Percentiles rank a stretch among this genome's conserved stretches.
Evolutionary conservation across 2,797 vertebrate genomes (phyloP).

Genomic region (Decapterus maruadsi): DNA sequence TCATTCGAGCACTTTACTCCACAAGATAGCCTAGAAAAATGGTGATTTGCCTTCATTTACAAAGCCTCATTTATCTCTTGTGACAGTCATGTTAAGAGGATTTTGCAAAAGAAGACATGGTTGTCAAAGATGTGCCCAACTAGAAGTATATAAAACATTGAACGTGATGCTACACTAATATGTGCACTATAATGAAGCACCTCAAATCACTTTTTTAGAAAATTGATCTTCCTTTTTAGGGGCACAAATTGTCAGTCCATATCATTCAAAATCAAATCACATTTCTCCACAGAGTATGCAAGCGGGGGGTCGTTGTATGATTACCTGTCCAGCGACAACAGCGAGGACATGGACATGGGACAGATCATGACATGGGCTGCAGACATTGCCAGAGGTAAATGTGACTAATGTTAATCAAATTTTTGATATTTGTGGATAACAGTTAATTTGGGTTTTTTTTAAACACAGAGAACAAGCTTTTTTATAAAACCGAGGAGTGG

Average conservation of each 20-base stretch:
- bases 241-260: background rate
- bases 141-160: conserved; percentile 25
- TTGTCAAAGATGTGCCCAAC: conserved; percentile 16
- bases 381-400: conserved; percentile 96
- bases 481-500: no score
- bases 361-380: conserved; percentile 98
- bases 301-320: conserved; percentile 94
- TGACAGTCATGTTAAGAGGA: conserved; percentile 10
- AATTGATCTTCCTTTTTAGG: conserved; percentile 17
- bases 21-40: conserved; percentile 12
- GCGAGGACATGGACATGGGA: conserved; percentile 96
- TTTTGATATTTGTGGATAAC: background rate
- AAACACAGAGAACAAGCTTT: background rate
- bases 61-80: conserved; percentile 16
- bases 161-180: conserved; percentile 4
- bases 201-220: conserved; percentile 21
- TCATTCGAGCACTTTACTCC: conserved; percentile 37
- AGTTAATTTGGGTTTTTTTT: background rate
- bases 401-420: background rate
- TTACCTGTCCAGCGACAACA: conserved; percentile 95
- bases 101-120: conserved; percentile 16
- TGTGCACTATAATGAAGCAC: conserved; percentile 27
- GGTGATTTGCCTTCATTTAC: conserved; percentile 1
- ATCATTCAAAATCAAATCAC: background rate
- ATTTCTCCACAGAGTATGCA: conserved; percentile 91